Percentiles rank a stretch among this genome's conserved stretches.
Conservation (phyloP, 2,888 invertebrate genomes). For the Drosophila recens region DNA sequence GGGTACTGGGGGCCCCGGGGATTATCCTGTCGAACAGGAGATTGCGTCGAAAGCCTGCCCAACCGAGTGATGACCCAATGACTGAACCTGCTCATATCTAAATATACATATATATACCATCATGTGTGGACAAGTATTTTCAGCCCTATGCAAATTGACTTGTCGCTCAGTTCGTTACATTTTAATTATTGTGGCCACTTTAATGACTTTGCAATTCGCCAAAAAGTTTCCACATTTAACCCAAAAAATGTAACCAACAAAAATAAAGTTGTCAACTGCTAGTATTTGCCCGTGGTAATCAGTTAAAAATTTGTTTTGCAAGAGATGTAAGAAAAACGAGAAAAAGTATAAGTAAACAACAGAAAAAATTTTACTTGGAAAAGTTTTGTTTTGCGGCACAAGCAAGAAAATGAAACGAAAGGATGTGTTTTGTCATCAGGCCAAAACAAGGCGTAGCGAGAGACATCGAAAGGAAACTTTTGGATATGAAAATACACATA, state of each 20-base stretch:
- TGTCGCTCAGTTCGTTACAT: slow-evolving; percentile 19
- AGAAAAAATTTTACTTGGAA: slow-evolving; percentile 31
- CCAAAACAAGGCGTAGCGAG: slow-evolving; percentile 23
- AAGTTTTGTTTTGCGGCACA: slow-evolving; percentile 39
- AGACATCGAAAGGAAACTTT: too few relatives aligned
- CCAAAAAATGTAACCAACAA: slow-evolving; percentile 16
- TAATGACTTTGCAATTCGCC: slow-evolving; percentile 47
- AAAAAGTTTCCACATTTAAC: slow-evolving; percentile 23
- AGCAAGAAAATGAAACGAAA: slow-evolving; percentile 38
- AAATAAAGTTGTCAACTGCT: slow-evolving; percentile 18
- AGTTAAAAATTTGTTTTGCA: slow-evolving; percentile 31
- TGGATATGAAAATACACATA: not conserved
- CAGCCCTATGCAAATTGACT: slow-evolving; percentile 45
- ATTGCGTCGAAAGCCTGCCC: slow-evolving; percentile 24
- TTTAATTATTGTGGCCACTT: slow-evolving; percentile 50
- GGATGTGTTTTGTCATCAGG: slow-evolving; percentile 48
- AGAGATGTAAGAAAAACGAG: slow-evolving; percentile 37
- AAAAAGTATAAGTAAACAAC: slow-evolving; percentile 9
- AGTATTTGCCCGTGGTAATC: slow-evolving; percentile 34
- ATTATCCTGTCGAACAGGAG: slow-evolving; percentile 13
- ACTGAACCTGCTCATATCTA: slow-evolving; percentile 25
- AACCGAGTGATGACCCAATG: slow-evolving; percentile 33
- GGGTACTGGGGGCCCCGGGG: slow-evolving; percentile 1
- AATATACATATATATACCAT: slow-evolving; percentile 3
- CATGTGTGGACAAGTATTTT: slow-evolving; percentile 8